These are phyloP conservation scores for Gallinago media DNA, from an alignment of 2,113 vertebrate genomes.

Conservation along the genomic window DNA sequence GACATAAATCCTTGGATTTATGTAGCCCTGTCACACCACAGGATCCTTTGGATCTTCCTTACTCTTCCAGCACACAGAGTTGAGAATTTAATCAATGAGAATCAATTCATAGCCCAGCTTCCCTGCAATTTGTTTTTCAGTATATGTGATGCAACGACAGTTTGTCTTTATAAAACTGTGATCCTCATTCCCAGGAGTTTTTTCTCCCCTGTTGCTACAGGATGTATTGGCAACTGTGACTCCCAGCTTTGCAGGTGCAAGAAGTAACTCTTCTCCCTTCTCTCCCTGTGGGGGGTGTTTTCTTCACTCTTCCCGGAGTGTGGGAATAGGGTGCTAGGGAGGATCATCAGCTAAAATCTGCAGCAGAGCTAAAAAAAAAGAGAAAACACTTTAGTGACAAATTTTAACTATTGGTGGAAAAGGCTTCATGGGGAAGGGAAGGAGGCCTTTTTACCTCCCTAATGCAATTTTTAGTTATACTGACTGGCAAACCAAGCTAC, in stretches of 20 bases:
- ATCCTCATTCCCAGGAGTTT: neutral
- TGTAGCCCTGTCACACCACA: conserved; percentile 14
- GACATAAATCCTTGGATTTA: conserved; percentile 52
- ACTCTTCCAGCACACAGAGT: neutral
- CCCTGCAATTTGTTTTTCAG: conserved; percentile 41
- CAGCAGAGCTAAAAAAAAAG: neutral
- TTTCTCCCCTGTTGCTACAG: neutral
- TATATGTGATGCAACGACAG: neutral
- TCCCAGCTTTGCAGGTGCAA: neutral
- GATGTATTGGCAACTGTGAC: neutral
- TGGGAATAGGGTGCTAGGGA: neutral
- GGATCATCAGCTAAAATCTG: neutral
- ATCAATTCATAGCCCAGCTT: conserved; percentile 47
- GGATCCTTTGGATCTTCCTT: conserved; percentile 40
- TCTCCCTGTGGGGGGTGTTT: neutral
- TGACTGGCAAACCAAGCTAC: neutral
- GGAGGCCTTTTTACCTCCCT: neutral
- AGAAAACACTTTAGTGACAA: neutral
- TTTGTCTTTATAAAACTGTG: conserved; percentile 24
- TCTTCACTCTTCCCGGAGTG: neutral
- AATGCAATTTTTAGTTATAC: neutral
- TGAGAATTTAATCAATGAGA: conserved; percentile 51
- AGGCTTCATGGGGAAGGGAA: neutral
- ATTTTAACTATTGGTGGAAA: neutral
- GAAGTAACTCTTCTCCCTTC: neutral